A percentile compares a stretch with the other conserved stretches of the same genome.
phyloP scores from a whole-genome alignment of 2,888 invertebrate genomes.

The Coleophora flavipennella region DNA sequence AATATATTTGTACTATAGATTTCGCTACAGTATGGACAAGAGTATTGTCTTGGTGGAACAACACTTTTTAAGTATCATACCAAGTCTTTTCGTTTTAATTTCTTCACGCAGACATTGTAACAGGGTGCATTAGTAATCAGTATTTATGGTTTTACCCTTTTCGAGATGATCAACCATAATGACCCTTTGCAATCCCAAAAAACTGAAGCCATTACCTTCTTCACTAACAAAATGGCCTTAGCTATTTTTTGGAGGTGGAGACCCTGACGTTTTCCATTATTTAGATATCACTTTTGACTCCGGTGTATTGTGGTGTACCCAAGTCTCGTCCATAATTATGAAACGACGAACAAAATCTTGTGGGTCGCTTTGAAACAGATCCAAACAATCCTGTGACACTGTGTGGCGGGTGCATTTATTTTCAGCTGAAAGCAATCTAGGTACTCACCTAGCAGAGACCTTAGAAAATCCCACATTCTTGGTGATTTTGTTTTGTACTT shows the following conservation, averaged over 20 bases:
- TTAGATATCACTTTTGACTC: slow-evolving; percentile 9
- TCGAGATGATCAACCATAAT: no score
- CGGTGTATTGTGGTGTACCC: slow-evolving; percentile 3
- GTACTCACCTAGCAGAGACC: not conserved
- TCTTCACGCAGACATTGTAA: no score
- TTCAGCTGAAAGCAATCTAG: no score
- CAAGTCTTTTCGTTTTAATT: no score
- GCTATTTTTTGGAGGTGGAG: slow-evolving; percentile 5
- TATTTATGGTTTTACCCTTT: no score
- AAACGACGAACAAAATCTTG: no score
- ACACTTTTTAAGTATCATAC: not conserved
- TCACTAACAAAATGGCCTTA: slow-evolving; percentile 5
- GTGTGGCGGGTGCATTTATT: slow-evolving; percentile 7
- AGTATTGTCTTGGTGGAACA: slow-evolving; percentile 5
- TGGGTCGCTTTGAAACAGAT: slow-evolving; percentile 7
- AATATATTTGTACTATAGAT: slow-evolving; percentile 8
- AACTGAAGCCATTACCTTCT: no score
- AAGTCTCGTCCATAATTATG: no score
- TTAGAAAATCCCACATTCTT: slow-evolving; percentile 7
- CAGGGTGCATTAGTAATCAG: no score
- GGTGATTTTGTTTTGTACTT: slow-evolving; percentile 6
- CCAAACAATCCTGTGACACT: slow-evolving; percentile 6
- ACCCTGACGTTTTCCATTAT: no score
- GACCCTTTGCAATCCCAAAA: no score
- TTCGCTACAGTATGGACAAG: slow-evolving; percentile 5